Percentiles rank a stretch among this genome's conserved stretches.
These are phyloP conservation scores for Chlorodrepanis virens DNA, from an alignment of 2,113 vertebrate genomes.

Conservation along the genomic window DNA sequence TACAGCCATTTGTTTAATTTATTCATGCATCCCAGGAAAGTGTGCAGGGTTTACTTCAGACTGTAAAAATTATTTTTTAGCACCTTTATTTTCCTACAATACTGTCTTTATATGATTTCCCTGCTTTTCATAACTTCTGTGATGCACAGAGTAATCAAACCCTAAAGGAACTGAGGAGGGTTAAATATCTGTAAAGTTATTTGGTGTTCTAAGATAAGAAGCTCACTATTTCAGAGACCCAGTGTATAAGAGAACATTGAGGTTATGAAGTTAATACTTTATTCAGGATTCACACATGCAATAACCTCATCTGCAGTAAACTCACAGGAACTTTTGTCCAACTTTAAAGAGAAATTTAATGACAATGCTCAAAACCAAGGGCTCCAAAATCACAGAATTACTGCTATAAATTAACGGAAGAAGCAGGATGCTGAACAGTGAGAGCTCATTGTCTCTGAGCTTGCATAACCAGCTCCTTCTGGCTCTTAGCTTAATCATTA, in stretches of 20 bases:
- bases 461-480: constrained; percentile 5
- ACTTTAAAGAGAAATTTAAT: background rate
- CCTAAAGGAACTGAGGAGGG: background rate
- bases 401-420: background rate
- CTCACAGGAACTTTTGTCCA: background rate
- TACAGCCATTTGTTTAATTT: background rate
- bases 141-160: background rate
- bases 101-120: background rate
- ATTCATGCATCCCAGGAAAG: background rate
- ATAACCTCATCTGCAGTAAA: background rate
- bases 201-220: background rate
- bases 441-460: background rate
- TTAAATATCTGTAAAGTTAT: background rate
- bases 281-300: background rate
- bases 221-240: background rate
- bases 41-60: background rate
- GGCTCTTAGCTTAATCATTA: constrained; percentile 2
- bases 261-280: background rate
- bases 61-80: background rate
- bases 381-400: background rate
- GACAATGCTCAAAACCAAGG: background rate
- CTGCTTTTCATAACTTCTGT: background rate
- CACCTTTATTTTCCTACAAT: background rate
- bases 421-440: background rate
- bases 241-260: background rate